phyloP scores from a whole-genome alignment of 2,888 invertebrate genomes.

The Drosophila barbarae region DNA sequence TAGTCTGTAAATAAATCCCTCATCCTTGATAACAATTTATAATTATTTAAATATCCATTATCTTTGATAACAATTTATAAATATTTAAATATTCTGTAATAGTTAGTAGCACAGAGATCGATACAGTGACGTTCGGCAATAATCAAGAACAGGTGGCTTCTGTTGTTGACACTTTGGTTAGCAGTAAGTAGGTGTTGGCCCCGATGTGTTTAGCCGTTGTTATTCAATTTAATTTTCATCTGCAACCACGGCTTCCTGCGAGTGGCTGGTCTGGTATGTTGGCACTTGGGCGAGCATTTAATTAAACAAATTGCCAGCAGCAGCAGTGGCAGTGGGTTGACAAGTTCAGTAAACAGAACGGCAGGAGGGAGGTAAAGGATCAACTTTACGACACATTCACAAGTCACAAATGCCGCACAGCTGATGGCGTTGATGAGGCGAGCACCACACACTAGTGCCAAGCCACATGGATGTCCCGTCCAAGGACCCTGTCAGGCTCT shows the following conservation, averaged over 20 bases:
- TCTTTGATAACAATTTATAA: no score
- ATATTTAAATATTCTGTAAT: no score
- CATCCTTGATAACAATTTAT: not conserved
- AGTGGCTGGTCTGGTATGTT: slow-evolving; percentile 12
- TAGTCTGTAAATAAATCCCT: not conserved
- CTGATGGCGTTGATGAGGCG: slow-evolving; percentile 27
- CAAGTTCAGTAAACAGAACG: slow-evolving; percentile 18
- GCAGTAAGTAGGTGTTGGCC: slow-evolving; percentile 15
- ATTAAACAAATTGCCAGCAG: slow-evolving; percentile 43
- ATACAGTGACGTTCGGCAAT: not conserved
- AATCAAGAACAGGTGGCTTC: not conserved
- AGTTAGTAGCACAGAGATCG: no score
- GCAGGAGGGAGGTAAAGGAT: slow-evolving; percentile 5
- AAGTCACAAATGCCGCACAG: slow-evolving; percentile 38
- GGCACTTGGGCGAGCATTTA: slow-evolving; percentile 28
- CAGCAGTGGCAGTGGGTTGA: slow-evolving; percentile 27
- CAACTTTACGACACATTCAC: slow-evolving; percentile 36
- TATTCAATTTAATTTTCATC: slow-evolving; percentile 20
- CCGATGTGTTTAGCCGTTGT: slow-evolving; percentile 8
- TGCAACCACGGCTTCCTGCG: slow-evolving; percentile 1
- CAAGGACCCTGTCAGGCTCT: slow-evolving; percentile 21
- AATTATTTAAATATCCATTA: not conserved
- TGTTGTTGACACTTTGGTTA: slow-evolving; percentile 22
- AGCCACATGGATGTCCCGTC: slow-evolving; percentile 15
- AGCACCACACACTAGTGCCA: slow-evolving; percentile 11